Base-by-base conservation (phyloP, 2,113 vertebrate species). In the Synchiropus splendidus region DNA sequence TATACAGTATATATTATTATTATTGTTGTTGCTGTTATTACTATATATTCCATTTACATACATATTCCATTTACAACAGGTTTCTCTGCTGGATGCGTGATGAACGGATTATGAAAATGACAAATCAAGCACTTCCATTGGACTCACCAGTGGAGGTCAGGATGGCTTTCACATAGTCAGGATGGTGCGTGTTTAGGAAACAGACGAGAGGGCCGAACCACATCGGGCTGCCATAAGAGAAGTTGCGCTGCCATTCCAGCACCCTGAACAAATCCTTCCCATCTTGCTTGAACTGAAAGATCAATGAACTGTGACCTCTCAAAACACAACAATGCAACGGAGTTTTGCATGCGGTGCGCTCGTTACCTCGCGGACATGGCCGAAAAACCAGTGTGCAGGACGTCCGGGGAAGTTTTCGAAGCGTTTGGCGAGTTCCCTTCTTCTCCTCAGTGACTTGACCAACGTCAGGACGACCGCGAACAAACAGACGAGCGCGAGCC, bases 101-200 rank as follows among this genome's bases (percentile, higher is more conserved):
- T 27, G 8, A 27, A 27, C 21, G 4, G 21, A 4, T 27, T 27
- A 5, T 27, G 8, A 27, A 27, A 27, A 8, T 27, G 21, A 27
- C 21, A 27, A 5, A 27, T 27, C 21, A 27, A 4, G 8, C 21
- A 27, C 21, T 27, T 27, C 4, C 21, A n/a, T n/a, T n/a, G n/a
- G n/a, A n/a, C 70, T 67, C 35, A 92, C 89, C 88, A 86, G 83
- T 78, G 70, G 88, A 74, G 35, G 72, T 16, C 50, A 91, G 45
- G 6, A 94, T 2, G 18, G 51, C 55, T 58, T 86, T 92, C 15
- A 75, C 80, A 54, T 89, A 94, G 30, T 89, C 82, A 0, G 90
- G 89, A 56, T 89, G 66, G 1, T 72, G 77, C 61, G 90, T 1
- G 47, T 38, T 16, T 11, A 93, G 18, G 8, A 51, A 1, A 1